Percentiles rank a stretch among this genome's conserved stretches.
Evolutionary conservation across 2,888 invertebrate genomes (phyloP).

Genomic region (Dusona sp.): DNA sequence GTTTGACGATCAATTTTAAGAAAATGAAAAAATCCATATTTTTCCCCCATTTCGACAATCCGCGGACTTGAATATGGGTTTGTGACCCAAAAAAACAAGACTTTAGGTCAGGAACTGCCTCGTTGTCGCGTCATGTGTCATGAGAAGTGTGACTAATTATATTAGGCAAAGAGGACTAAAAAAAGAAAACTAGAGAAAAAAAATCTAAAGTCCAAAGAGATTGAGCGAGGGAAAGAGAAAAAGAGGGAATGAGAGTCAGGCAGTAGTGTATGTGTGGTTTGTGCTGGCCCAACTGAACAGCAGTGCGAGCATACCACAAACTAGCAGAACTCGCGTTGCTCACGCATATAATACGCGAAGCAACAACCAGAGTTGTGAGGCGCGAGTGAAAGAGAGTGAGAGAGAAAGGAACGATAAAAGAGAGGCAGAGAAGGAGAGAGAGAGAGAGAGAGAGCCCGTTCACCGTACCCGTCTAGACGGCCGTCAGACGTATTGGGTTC

Average conservation of each 20-base stretch:
- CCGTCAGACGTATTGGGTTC: constrained; percentile 83
- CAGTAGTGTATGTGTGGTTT: constrained; percentile 16
- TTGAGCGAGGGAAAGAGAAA: neutral
- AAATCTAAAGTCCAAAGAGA: neutral
- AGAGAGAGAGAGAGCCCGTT: constrained; percentile 56
- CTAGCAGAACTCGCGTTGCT: constrained; percentile 36
- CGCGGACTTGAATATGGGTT: neutral
- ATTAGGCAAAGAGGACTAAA: neutral
- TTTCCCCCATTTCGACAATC: neutral
- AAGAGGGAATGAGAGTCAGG: neutral
- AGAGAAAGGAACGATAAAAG: constrained; percentile 24
- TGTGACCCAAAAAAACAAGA: neutral
- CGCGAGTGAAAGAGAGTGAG: constrained; percentile 23
- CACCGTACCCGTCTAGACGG: constrained; percentile 81
- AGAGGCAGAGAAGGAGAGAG: constrained; percentile 48
- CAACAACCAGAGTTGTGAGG: constrained; percentile 34
- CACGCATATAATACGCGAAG: constrained; percentile 39
- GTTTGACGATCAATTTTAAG: neutral
- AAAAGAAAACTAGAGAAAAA: neutral
- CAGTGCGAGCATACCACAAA: constrained; percentile 24
- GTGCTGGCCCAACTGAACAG: constrained; percentile 48
- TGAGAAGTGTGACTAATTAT: constrained; percentile 31
- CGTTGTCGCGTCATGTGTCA: neutral
- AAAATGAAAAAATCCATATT: neutral
- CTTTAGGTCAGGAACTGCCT: neutral